Evolutionary conservation across 2,888 invertebrate species (phyloP), one percentile per base, ranked within the genome.

Genomic region (Noctua comes): DNA sequence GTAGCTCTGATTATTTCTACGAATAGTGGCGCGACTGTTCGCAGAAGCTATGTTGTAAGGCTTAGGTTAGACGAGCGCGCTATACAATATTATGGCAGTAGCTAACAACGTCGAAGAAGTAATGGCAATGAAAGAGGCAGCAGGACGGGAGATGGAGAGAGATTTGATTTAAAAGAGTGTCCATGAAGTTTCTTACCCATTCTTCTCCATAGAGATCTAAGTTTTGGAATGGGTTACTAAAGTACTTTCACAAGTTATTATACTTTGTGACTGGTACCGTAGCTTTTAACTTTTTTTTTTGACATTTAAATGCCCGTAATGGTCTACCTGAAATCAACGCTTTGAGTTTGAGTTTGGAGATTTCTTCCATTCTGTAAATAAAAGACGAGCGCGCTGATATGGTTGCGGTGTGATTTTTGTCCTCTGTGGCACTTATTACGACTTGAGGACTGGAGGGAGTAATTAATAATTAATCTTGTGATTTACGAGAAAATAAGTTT

Each of bases 1-100:
- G 88, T 82, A 88, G 87, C 83, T 88, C 84, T 89, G 92, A 92
- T 92, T 92, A 90, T 92, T 93, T 93, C 93, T 88, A 72, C 86
- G 93, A 92, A 93, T 84, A 83, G 78, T 78, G 46, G 36, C 74
- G 73, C n/a, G 72, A 70, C 68, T 48, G 80, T 91, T 91, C 91
- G 76, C 71, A 51, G 91, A 91, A 91, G 54, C 57, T 18, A 36
- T 76, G 70, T 68, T 74, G 73, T 90, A 83, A 90, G 76, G 89
- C 79, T 80, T 59, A 62, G 87, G 85, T 59, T 51, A 83, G 57
- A 81, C 69, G n/a, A 27, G 71, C 27, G 80, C 6, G 24, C 13
- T 21, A 11, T 64, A 21, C 10, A 11, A 36, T 36, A 64, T 64
- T 27, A 7, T 27, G 0, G 16, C 59, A 27, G 27, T 16, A 59